These are phyloP conservation scores for Aleadryas rufinucha DNA, from an alignment of 2,113 vertebrate species.

Conservation along the genomic window DNA sequence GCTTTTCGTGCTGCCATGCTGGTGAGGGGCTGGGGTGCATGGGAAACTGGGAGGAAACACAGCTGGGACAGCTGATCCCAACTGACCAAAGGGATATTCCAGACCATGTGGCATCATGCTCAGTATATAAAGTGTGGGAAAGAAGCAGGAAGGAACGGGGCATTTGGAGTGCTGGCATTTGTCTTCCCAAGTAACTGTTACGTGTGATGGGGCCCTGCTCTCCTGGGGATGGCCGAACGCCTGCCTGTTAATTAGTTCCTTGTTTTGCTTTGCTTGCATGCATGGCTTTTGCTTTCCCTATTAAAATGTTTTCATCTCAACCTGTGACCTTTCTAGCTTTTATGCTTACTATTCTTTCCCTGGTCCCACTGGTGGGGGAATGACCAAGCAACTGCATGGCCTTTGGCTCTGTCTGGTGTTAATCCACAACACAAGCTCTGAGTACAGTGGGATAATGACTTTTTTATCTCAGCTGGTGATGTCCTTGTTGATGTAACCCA, in stretches of 20 bases:
- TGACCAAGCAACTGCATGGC: not conserved
- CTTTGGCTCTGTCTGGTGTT: not conserved
- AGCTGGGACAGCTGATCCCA: not conserved
- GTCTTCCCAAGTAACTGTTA: not conserved
- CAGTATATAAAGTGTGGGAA: not conserved
- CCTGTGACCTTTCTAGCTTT: not conserved
- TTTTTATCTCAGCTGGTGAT: not conserved
- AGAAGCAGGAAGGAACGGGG: not conserved
- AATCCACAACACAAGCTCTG: not conserved
- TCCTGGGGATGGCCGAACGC: not conserved
- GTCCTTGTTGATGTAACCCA: not conserved
- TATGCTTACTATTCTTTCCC: not conserved
- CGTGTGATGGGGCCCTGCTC: fast-evolving
- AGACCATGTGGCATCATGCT: not conserved
- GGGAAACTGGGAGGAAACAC: not conserved
- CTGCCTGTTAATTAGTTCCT: not conserved
- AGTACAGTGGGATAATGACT: not conserved
- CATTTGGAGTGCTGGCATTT: not conserved
- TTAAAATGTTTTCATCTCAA: not conserved
- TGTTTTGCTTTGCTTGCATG: not conserved
- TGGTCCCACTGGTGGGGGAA: not conserved
- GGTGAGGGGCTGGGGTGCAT: not conserved
- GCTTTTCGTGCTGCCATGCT: fast-evolving
- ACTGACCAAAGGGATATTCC: not conserved
- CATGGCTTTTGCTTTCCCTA: not conserved